Evolutionary conservation across 2,113 vertebrate genomes (phyloP).

Genomic region (Seriola rivoliana): DNA sequence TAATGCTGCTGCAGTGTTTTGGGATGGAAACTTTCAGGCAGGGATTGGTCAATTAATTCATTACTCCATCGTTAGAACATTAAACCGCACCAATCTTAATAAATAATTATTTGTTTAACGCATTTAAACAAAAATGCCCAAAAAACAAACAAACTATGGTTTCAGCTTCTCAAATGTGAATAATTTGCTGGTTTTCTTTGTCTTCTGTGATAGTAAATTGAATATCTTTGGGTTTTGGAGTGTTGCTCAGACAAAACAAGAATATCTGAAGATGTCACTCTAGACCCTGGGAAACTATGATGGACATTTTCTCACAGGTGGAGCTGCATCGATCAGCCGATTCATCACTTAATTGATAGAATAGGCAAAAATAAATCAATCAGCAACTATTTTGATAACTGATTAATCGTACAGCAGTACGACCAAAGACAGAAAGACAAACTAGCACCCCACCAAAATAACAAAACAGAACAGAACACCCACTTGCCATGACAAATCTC

Average conservation of each 20-base stretch:
- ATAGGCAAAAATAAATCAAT: neutral
- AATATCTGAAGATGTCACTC: neutral
- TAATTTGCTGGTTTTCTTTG: neutral
- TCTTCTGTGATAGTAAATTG: neutral
- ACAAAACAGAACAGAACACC: neutral
- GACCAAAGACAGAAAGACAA: neutral
- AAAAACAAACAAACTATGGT: neutral
- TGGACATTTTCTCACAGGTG: too few species aligned
- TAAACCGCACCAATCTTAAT: neutral
- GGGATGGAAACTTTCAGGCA: neutral
- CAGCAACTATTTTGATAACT: neutral
- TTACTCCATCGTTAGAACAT: neutral
- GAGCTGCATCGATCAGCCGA: too few species aligned
- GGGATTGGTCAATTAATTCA: too few species aligned
- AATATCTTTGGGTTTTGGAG: neutral
- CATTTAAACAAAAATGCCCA: too few species aligned
- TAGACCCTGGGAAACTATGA: neutral
- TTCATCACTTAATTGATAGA: too few species aligned
- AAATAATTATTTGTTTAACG: neutral
- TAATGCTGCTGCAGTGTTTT: neutral
- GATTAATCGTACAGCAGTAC: neutral
- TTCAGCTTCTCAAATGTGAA: neutral
- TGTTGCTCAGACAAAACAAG: neutral
- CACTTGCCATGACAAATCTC: slow-evolving; percentile 16
- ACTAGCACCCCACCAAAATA: neutral